Percentiles rank a stretch among this genome's conserved stretches.
Conservation (phyloP, 2,113 vertebrate species). For the Zapornia atra region DNA sequence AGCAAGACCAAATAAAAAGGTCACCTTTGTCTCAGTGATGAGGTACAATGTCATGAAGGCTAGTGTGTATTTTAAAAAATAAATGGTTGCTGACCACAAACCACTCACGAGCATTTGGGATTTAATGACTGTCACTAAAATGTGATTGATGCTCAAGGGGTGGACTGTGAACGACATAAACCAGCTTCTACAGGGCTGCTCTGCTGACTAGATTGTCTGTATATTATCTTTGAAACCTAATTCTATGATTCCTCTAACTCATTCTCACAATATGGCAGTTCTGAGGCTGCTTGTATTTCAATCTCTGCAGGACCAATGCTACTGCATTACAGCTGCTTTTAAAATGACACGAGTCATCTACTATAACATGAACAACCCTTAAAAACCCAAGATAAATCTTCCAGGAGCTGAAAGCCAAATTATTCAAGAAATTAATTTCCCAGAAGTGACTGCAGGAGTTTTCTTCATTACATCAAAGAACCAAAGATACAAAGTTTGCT, state of each 20-base stretch:
- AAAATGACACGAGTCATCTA: neutral
- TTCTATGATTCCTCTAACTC: neutral
- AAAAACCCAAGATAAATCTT: neutral
- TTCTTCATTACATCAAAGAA: conserved; percentile 15
- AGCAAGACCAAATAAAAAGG: conserved; percentile 5
- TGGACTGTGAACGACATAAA: neutral
- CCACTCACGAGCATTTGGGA: neutral
- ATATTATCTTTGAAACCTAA: neutral
- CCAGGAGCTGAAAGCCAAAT: conserved; percentile 28
- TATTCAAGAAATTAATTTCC: conserved; percentile 30
- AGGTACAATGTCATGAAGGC: neutral
- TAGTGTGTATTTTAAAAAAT: neutral
- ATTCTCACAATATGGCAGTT: neutral
- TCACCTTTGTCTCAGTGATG: neutral
- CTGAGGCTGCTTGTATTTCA: conserved; percentile 5
- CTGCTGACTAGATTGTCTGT: neutral
- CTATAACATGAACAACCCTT: neutral
- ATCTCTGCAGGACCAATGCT: neutral
- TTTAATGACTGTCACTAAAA: conserved; percentile 13
- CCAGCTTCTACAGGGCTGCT: neutral
- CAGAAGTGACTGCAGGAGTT: neutral
- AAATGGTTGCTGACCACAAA: conserved; percentile 14
- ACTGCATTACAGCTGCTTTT: neutral
- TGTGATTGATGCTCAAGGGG: neutral
- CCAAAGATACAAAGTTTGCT: neutral